phyloP scores from a whole-genome alignment of 2,888 invertebrate species.

The Caradrina kadenii region DNA sequence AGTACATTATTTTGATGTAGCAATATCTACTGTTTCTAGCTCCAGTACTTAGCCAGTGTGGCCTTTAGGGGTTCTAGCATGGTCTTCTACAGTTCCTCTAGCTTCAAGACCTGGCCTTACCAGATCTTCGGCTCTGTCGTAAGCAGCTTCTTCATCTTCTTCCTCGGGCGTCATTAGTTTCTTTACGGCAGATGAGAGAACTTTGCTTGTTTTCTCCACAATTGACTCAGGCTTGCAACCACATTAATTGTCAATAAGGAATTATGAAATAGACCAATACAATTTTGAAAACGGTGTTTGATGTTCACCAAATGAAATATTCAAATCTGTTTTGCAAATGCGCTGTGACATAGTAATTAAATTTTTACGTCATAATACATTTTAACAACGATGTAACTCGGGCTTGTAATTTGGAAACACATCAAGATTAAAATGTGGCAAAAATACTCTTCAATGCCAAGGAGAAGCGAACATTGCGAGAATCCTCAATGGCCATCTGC shows the following conservation, averaged over 20 bases:
- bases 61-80: slow-evolving; percentile 5
- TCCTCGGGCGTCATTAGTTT: slow-evolving; percentile 87
- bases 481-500: slow-evolving; percentile 13
- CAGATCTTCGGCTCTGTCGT: slow-evolving; percentile 93
- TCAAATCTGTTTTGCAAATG: slow-evolving; percentile 27
- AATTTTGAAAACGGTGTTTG: neutral
- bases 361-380: slow-evolving; percentile 16
- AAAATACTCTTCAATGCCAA: slow-evolving; percentile 43
- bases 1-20: slow-evolving; percentile 20
- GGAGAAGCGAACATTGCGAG: slow-evolving; percentile 19
- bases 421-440: slow-evolving; percentile 33
- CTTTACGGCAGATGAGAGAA: slow-evolving; percentile 89
- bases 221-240: slow-evolving; percentile 91
- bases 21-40: slow-evolving; percentile 40
- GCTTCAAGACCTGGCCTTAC: slow-evolving; percentile 86
- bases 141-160: slow-evolving; percentile 91
- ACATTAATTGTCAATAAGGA: slow-evolving; percentile 39
- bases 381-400: slow-evolving; percentile 16
- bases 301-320: slow-evolving; percentile 8
- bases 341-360: slow-evolving; percentile 7
- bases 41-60: slow-evolving; percentile 1
- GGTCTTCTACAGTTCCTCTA: slow-evolving; percentile 16
- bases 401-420: slow-evolving; percentile 48
- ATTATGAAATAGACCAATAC: slow-evolving; percentile 16
- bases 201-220: slow-evolving; percentile 89